Base-by-base conservation (phyloP, 1,140 invertebrate species). In the Listronotus oregonensis region DNA sequence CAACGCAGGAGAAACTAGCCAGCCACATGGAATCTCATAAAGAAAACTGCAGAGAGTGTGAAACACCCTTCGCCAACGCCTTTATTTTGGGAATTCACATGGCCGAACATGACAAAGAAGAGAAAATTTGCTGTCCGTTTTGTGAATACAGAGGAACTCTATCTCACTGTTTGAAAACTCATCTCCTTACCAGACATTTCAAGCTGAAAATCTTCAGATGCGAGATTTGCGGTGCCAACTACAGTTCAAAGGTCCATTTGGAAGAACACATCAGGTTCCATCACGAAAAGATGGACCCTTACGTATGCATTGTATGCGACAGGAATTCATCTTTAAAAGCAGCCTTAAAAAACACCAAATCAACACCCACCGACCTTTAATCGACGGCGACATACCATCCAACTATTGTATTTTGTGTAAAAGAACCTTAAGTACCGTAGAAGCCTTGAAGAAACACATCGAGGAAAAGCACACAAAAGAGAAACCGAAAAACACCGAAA, bases 401-500 rank as follows among this genome's bases (percentile, higher is more conserved):
- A 66, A 60, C 43, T 66, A 60, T 32, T 66, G 64, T 39, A 66
- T 66, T 12, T 17, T 60, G 2, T 66, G 64, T 34, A 66, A 66
- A 56, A 52, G 56, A n/a, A 52, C 47, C 3, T 61, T 66, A 5
- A 31, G 7, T 8, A 60, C 49, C 6, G 64, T 66, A 0, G 57
- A 54, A 32, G 37, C 44, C 2, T 46, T 66, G 3, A 7, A 66
- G 15, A 66, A 61, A 34, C 64, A 66, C 14, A 34, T 66, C 6
- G 14, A 11, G 4, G 57, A 55, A 7, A 54, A 40, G 12, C 64
- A 66, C 27, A 15, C 31, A 6, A 42, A 15, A 12, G 31, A 34
- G 8, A 67, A 67, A 58, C 43, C 51, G 3, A n/a, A 14, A 14
- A 58, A 58, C n/a, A 31, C 10, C 81, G 84, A 54, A 82, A 84